Base-by-base conservation (phyloP, 1,140 invertebrate species). In the Melanaphis sacchari region DNA sequence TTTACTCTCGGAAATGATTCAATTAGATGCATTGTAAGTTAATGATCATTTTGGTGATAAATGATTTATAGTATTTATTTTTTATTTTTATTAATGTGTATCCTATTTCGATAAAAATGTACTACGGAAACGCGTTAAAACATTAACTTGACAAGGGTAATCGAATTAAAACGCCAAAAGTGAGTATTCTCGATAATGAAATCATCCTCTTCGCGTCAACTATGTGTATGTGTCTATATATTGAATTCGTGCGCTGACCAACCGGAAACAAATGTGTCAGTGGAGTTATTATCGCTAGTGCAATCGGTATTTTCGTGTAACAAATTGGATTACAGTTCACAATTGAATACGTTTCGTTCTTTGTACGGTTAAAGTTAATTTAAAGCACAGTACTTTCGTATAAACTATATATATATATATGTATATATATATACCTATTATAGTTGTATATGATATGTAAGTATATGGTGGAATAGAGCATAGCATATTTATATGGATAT, bases 261-360 rank as follows among this genome's bases (percentile, higher is more conserved):
- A n/a, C 84, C 41, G 87, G 87, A 49, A 89, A 89, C 87, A 52
- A 89, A 52, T 52, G 43, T 38, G 43, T 89, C 87, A 38, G 46
- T 89, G 87, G 15, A 88, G 46, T 89, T 89, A 89, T 89, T 49
- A 52, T 52, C 87, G n/a, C 21, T 38, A 22, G 87, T 89, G 52
- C n/a, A 89, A 52, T 89, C 24, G 46, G 87, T 89, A 52, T 52
- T 89, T 89, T 89, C 87, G 87, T 52, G 87, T 89, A 38, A 89
- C 46, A 49, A 89, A 89, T 89, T 52, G 87, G n/a, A 89, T 89
- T 89, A 49, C 46, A 36, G 43, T 89, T 89, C 85, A 49, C 43
- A 49, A 49, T 46, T n/a, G 43, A 88, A 36, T 88, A 49, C 31
- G 43, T 85, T 85, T 85, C 82, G 38, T 46, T 88, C 43, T 46